Evolutionary conservation across 2,888 invertebrate genomes (phyloP).

Genomic region (Drosophila melanocephala): DNA sequence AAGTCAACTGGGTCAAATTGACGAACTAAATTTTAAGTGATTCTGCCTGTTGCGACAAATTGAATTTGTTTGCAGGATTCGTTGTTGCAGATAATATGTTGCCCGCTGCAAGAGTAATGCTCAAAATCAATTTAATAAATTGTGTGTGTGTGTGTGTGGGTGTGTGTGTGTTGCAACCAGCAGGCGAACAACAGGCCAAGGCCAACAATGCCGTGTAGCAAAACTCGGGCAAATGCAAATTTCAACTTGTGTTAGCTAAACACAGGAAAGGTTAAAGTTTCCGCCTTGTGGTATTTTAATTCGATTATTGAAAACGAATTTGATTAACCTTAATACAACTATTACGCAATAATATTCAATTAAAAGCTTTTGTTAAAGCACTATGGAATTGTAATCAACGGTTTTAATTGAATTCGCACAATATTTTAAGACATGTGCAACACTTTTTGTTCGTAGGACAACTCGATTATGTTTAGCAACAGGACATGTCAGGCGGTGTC

Average conservation of each 20-base stretch:
- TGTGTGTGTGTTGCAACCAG: constrained; percentile 15
- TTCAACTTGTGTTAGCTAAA: constrained; percentile 3
- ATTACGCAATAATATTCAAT: not conserved
- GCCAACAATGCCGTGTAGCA: constrained; percentile 35
- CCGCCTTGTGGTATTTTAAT: not conserved
- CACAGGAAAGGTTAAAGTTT: constrained; percentile 11
- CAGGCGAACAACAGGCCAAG: constrained; percentile 41
- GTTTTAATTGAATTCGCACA: not conserved
- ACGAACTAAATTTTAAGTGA: constrained; percentile 33
- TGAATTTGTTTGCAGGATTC: constrained; percentile 56
- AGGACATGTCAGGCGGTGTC: constrained; percentile 16
- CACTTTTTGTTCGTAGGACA: not conserved
- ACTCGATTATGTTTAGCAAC: not conserved
- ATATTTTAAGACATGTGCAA: not conserved
- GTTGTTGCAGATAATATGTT: constrained; percentile 4
- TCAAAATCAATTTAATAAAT: constrained; percentile 53
- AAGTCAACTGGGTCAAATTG: constrained; percentile 35
- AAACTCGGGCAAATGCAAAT: constrained; percentile 41
- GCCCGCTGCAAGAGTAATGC: constrained; percentile 30
- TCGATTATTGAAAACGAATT: not conserved
- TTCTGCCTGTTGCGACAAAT: constrained; percentile 56
- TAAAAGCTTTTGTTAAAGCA: not conserved
- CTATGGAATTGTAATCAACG: not conserved
- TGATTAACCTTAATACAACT: not conserved
- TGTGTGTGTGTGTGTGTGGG: constrained; percentile 1